Evolutionary conservation across 2,797 vertebrate genomes (phyloP).

Genomic region (Sardinella longiceps): DNA sequence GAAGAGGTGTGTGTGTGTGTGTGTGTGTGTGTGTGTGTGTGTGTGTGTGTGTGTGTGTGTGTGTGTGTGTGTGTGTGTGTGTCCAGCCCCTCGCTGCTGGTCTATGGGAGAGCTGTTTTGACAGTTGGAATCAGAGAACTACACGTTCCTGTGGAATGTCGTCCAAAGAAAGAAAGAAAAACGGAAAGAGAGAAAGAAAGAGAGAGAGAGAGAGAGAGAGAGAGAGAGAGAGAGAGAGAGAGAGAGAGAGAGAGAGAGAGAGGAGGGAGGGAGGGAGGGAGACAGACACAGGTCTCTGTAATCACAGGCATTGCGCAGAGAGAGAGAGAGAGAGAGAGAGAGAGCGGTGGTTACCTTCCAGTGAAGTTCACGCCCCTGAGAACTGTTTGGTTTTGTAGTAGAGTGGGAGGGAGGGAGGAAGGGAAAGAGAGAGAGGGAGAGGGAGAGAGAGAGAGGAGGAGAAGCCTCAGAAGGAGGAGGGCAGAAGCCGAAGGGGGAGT

Average conservation of each 20-base stretch:
- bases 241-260: constrained; percentile 28
- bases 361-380: constrained; percentile 82
- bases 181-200: constrained; percentile 23
- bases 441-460: constrained; percentile 60
- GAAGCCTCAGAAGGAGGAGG: constrained; percentile 74
- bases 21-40: constrained; percentile 64
- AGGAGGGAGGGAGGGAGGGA: constrained; percentile 13
- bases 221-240: constrained; percentile 24
- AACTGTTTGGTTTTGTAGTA: constrained; percentile 82
- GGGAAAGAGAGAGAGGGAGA: constrained; percentile 52
- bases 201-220: neutral
- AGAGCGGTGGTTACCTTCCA: constrained; percentile 79
- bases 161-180: constrained; percentile 39
- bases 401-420: constrained; percentile 70
- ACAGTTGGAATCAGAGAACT: constrained; percentile 69
- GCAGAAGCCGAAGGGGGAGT: constrained; percentile 54
- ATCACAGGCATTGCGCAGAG: constrained; percentile 64
- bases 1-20: constrained; percentile 28
- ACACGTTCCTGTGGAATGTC: constrained; percentile 65
- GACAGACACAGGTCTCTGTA: constrained; percentile 70
- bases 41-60: constrained; percentile 75
- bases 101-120: constrained; percentile 72
- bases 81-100: constrained; percentile 74
- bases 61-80: constrained; percentile 66
- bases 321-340: constrained; percentile 51